Conservation (phyloP, 2,888 invertebrate genomes). For the Calephelis perditalis region DNA sequence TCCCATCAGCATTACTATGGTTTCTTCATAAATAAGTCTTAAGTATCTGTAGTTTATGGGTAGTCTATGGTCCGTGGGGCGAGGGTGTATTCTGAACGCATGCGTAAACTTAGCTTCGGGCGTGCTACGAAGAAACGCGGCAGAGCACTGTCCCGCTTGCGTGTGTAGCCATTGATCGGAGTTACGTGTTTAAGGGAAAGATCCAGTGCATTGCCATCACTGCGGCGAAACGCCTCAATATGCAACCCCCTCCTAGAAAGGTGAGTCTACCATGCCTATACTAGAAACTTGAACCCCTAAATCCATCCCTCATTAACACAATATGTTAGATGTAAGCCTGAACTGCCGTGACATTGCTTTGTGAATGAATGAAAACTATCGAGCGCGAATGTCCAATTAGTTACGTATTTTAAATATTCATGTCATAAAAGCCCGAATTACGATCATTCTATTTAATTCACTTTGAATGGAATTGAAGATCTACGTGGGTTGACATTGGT, state of each 20-base stretch:
- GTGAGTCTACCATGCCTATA: constrained; percentile 66
- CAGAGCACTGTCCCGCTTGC: constrained; percentile 46
- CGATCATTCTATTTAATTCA: not conserved
- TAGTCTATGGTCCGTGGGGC: constrained; percentile 27
- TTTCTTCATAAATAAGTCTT: constrained; percentile 11
- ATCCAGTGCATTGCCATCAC: constrained; percentile 34
- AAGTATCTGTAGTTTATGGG: constrained; percentile 23
- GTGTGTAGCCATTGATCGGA: constrained; percentile 46
- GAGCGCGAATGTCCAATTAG: constrained; percentile 16
- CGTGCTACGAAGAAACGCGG: constrained; percentile 41
- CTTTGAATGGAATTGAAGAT: not conserved
- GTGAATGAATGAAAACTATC: constrained; percentile 22
- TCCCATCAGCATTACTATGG: too few species aligned
- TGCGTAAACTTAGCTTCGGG: constrained; percentile 34
- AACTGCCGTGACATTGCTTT: constrained; percentile 22
- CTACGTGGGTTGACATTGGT: not conserved
- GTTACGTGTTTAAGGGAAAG: constrained; percentile 27
- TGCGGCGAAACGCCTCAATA: constrained; percentile 56
- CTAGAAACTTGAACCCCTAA: constrained; percentile 1
- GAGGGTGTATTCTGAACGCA: constrained; percentile 30
- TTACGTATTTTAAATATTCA: not conserved
- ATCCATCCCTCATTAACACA: constrained; percentile 9
- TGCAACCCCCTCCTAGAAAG: constrained; percentile 93
- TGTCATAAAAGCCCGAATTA: not conserved
- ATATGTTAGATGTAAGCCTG: not conserved